Conservation (phyloP, 1,140 invertebrate species). For the Drosophila cardini region DNA sequence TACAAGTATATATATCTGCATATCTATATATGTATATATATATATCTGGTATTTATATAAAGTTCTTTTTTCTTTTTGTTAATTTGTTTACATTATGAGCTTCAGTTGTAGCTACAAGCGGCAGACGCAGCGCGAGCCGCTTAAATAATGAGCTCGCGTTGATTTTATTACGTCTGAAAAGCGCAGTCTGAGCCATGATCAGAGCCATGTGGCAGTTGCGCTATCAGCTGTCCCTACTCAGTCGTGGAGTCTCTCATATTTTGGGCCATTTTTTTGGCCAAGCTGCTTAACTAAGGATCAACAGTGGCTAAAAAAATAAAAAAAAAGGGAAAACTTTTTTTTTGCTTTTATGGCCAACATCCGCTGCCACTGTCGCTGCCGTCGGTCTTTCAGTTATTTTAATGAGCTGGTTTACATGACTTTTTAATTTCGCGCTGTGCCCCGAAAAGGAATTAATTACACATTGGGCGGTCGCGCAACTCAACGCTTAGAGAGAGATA, state of each 20-base stretch:
- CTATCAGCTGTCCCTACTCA: slow-evolving; percentile 42
- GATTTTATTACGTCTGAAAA: slow-evolving; percentile 68
- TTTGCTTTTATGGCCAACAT: slow-evolving; percentile 67
- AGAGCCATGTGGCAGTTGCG: neutral
- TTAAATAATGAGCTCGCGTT: slow-evolving; percentile 80
- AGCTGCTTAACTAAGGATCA: slow-evolving; percentile 62
- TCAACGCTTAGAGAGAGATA: slow-evolving; percentile 42
- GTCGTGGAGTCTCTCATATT: slow-evolving; percentile 56
- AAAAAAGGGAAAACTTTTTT: too few relatives aligned
- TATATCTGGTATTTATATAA: neutral
- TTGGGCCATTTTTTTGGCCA: slow-evolving; percentile 53
- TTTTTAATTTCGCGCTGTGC: slow-evolving; percentile 84
- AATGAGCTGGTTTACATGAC: slow-evolving; percentile 84
- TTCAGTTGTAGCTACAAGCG: slow-evolving; percentile 79
- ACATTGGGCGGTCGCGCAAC: slow-evolving; percentile 77
- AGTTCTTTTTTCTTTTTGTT: slow-evolving; percentile 50
- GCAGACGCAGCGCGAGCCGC: slow-evolving; percentile 70
- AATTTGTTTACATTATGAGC: slow-evolving; percentile 84
- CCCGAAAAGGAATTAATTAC: slow-evolving; percentile 84
- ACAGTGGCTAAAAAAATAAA: slow-evolving; percentile 18
- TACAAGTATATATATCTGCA: neutral
- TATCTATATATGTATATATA: neutral
- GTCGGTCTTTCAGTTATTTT: slow-evolving; percentile 75
- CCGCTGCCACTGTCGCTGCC: slow-evolving; percentile 34
- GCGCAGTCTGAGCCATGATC: slow-evolving; percentile 7